Conservation (phyloP, 2,888 invertebrate genomes). For the Gari tellinella region DNA sequence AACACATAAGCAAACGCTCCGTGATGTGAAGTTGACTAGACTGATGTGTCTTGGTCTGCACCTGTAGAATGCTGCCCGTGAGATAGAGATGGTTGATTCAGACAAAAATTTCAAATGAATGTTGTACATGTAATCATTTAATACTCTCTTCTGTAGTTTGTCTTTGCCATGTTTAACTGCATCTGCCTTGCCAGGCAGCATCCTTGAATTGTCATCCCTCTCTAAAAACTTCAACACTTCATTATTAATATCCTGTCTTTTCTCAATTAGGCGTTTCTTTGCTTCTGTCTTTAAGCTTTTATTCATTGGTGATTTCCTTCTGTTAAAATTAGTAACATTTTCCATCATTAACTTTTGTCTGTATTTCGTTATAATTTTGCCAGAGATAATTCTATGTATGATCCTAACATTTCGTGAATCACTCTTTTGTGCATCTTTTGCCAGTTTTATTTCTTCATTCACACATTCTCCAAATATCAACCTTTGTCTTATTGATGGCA, state of each 20-base stretch:
- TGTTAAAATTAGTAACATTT: slow-evolving; percentile 3
- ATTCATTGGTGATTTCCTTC: no score
- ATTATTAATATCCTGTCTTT: no score
- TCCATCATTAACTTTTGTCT: slow-evolving; percentile 11
- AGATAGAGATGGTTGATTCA: background rate
- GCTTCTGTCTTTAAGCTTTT: no score
- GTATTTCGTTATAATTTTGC: slow-evolving; percentile 30
- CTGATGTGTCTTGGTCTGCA: slow-evolving; percentile 20
- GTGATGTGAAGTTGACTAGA: slow-evolving; percentile 22
- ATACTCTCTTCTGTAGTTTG: slow-evolving; percentile 20
- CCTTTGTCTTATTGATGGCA: slow-evolving; percentile 23
- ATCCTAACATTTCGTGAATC: background rate
- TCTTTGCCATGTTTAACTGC: slow-evolving; percentile 6
- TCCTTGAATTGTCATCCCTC: slow-evolving; percentile 21
- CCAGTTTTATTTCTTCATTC: slow-evolving; percentile 13
- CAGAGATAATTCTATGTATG: no score
- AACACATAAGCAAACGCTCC: slow-evolving; percentile 26
- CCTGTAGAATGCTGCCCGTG: background rate
- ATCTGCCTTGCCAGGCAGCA: slow-evolving; percentile 24
- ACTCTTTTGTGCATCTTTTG: background rate
- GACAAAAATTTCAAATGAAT: slow-evolving; percentile 15
- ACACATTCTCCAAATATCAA: slow-evolving; percentile 24
- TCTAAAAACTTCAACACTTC: slow-evolving; percentile 6
- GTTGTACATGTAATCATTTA: slow-evolving; percentile 31
- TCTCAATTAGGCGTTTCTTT: no score